A percentile compares a stretch with the other conserved stretches of the same genome.
Conservation (phyloP, 2,888 invertebrate species). For the Sympetrum striolatum region DNA sequence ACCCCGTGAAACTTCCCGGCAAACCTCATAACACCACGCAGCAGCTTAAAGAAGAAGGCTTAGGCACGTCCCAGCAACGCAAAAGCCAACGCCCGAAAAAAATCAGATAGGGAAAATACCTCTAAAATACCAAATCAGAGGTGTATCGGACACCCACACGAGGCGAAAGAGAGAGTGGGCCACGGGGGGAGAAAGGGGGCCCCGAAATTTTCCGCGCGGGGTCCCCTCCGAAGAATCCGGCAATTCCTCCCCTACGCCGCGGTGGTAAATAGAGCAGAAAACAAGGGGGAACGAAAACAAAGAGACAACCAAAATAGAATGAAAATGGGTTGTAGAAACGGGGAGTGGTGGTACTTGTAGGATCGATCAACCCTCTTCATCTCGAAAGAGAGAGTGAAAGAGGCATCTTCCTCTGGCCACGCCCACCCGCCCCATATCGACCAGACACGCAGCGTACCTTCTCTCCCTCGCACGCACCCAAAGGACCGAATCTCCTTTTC, state of each 20-base stretch:
- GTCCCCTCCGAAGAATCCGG: not conserved
- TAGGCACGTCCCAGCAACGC: too few species aligned
- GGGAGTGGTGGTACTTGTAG: not conserved
- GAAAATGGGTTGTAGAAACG: not conserved
- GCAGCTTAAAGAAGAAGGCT: too few species aligned
- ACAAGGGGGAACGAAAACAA: not conserved
- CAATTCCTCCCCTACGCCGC: not conserved
- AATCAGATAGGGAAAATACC: too few species aligned
- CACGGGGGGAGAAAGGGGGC: too few species aligned
- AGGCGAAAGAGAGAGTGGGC: not conserved
- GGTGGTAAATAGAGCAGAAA: not conserved
- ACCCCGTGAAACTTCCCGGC: too few species aligned
- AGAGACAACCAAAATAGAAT: not conserved
- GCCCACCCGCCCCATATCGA: constrained; percentile 30
- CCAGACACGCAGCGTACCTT: constrained; percentile 17
- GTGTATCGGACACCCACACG: not conserved
- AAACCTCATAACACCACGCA: too few species aligned
- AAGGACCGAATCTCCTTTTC: not conserved
- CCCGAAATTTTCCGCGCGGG: not conserved
- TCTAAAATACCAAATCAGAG: too few species aligned
- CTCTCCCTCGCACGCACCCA: not conserved
- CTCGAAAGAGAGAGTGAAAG: not conserved
- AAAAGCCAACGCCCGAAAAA: too few species aligned
- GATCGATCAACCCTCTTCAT: constrained; percentile 10
- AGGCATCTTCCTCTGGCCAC: constrained; percentile 24